A percentile compares a stretch with the other conserved stretches of the same genome.
These are phyloP conservation scores for Drosophila phalerata DNA, from an alignment of 2,888 invertebrate species.

Conservation along the genomic window DNA sequence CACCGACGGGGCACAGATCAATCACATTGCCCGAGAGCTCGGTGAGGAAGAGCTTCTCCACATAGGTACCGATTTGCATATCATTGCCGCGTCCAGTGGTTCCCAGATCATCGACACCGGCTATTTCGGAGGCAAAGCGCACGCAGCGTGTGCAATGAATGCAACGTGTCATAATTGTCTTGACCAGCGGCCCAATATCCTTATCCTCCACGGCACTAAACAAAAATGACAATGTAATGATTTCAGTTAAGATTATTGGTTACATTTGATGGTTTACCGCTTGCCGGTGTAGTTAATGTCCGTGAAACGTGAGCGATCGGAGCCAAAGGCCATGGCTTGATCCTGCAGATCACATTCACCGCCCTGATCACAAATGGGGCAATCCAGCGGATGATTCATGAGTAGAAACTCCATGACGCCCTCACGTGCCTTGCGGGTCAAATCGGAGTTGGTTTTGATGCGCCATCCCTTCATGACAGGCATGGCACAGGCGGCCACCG, in stretches of 20 bases:
- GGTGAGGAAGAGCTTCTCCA: conserved; percentile 98
- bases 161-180: conserved; percentile 99
- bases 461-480: conserved; percentile 99
- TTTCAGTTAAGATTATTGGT: neutral
- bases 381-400: conserved; percentile 99
- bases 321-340: conserved; percentile 99
- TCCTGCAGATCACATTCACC: conserved; percentile 98
- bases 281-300: conserved; percentile 97
- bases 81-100: conserved; percentile 97
- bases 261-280: conserved; percentile 87
- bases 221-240: neutral
- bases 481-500: conserved; percentile 99
- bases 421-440: conserved; percentile 91
- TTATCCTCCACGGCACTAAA: conserved; percentile 98
- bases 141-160: conserved; percentile 99
- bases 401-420: conserved; percentile 99
- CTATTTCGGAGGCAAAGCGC: conserved; percentile 99
- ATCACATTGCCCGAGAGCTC: conserved; percentile 99
- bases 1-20: conserved; percentile 99
- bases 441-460: conserved; percentile 98
- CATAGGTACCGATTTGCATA: conserved; percentile 99
- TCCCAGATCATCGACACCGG: conserved; percentile 98
- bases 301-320: conserved; percentile 95
- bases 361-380: conserved; percentile 99
- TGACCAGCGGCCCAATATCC: conserved; percentile 98